These are phyloP conservation scores for Rhysida immarginata DNA, from an alignment of 1,140 invertebrate species.

Conservation along the genomic window DNA sequence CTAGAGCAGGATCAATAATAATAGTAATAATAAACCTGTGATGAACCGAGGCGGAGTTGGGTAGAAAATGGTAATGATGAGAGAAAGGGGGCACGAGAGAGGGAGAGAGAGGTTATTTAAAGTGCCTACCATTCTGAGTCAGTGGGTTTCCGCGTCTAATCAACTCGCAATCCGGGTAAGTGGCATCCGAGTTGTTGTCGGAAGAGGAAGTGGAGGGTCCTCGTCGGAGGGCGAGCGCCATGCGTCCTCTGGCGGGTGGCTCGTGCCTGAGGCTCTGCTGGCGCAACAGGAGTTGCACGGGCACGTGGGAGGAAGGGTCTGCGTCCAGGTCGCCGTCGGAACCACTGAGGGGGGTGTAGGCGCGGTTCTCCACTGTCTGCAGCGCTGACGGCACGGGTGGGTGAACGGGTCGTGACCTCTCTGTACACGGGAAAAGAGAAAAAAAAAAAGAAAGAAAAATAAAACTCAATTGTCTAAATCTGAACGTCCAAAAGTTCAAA, in stretches of 20 bases:
- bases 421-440: background rate
- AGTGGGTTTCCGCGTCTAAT: conserved; percentile 13
- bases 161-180: conserved; percentile 21
- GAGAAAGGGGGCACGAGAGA: too few relatives aligned
- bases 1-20: too few relatives aligned
- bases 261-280: background rate
- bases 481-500: too few relatives aligned
- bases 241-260: background rate
- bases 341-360: conserved; percentile 9
- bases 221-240: conserved; percentile 14
- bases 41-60: too few relatives aligned
- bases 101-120: too few relatives aligned
- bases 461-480: too few relatives aligned
- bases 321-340: conserved; percentile 9
- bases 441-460: background rate
- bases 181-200: conserved; percentile 22
- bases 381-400: background rate
- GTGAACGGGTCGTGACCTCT: background rate
- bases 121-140: conserved; percentile 17
- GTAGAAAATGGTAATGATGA: too few relatives aligned
- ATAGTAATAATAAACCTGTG: too few relatives aligned
- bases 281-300: background rate
- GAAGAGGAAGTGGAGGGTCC: conserved; percentile 20
- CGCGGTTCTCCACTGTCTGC: conserved; percentile 9
- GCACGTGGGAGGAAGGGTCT: conserved; percentile 1